Percentiles rank a stretch among this genome's conserved stretches.
Conservation (phyloP, 2,797 vertebrate genomes). For the Dermochelys coriacea region DNA sequence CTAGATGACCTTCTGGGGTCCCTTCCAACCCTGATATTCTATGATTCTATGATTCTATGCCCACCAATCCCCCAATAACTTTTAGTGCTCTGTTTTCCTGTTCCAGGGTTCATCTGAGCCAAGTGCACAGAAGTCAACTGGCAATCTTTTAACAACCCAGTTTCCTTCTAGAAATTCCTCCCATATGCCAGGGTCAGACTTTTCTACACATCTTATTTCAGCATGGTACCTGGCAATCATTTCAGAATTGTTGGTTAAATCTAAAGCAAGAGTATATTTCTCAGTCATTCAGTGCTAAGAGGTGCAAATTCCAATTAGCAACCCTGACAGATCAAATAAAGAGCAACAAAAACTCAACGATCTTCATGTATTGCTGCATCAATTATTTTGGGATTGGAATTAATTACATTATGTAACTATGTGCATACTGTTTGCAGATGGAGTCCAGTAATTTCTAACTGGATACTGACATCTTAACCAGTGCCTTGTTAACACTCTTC, state of each 20-base stretch:
- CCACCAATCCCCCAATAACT: neutral
- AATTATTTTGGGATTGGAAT: neutral
- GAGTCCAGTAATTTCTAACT: neutral
- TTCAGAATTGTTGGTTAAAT: neutral
- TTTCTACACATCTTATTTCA: neutral
- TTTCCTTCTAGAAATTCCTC: neutral
- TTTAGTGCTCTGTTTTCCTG: neutral
- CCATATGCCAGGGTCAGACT: neutral
- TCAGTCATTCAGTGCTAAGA: neutral
- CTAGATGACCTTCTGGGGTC: no score
- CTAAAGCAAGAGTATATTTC: neutral
- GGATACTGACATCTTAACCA: neutral
- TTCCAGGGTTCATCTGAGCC: neutral
- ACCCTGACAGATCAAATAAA: neutral
- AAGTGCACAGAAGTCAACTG: neutral
- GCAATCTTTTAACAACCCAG: neutral
- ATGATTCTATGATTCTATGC: no score
- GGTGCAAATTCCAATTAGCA: neutral
- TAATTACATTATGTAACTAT: neutral
- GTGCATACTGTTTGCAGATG: neutral
- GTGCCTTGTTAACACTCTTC: neutral
- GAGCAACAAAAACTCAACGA: neutral
- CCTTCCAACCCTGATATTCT: no score
- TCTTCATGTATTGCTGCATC: neutral
- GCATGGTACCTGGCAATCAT: neutral